phyloP scores from a whole-genome alignment of 2,888 invertebrate genomes.

The Lasius fuliginosus region DNA sequence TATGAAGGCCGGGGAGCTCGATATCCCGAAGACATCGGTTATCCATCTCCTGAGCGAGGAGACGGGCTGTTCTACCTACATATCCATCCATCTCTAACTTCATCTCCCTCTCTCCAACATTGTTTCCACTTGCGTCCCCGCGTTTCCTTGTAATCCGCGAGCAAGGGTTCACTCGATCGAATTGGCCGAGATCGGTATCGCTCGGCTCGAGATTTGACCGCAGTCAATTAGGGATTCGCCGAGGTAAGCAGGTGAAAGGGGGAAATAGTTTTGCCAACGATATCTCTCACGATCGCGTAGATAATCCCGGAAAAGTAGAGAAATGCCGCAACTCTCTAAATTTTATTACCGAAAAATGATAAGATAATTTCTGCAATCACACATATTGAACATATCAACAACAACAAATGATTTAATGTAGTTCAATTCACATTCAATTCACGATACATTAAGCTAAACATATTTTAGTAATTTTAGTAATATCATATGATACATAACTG shows the following conservation, averaged over 20 bases:
- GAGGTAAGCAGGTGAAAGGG: conserved; percentile 61
- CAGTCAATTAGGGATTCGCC: conserved; percentile 70
- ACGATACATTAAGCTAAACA: not conserved
- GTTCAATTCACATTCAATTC: not conserved
- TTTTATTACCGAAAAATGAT: not conserved
- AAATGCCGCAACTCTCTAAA: not conserved
- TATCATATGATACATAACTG: not conserved
- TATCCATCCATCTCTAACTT: conserved; percentile 50
- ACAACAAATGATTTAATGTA: not conserved
- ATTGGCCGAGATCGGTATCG: conserved; percentile 69
- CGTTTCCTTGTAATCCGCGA: conserved; percentile 35
- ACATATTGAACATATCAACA: not conserved
- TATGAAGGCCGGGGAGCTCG: conserved; percentile 49
- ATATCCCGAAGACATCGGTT: conserved; percentile 64
- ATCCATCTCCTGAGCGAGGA: conserved; percentile 55
- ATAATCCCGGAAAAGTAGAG: not conserved
- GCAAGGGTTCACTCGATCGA: conserved; percentile 58
- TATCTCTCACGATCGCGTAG: conserved; percentile 37
- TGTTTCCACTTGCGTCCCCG: conserved; percentile 36
- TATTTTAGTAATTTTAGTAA: not conserved
- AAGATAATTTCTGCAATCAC: not conserved
- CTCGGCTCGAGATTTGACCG: conserved; percentile 58
- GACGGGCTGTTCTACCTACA: conserved; percentile 53
- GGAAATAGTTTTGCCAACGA: conserved; percentile 56
- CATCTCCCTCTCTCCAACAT: conserved; percentile 28